A percentile compares a stretch with the other conserved stretches of the same genome.
phyloP scores from a whole-genome alignment of 2,113 vertebrate genomes.

The Cinclus mexicanus region DNA sequence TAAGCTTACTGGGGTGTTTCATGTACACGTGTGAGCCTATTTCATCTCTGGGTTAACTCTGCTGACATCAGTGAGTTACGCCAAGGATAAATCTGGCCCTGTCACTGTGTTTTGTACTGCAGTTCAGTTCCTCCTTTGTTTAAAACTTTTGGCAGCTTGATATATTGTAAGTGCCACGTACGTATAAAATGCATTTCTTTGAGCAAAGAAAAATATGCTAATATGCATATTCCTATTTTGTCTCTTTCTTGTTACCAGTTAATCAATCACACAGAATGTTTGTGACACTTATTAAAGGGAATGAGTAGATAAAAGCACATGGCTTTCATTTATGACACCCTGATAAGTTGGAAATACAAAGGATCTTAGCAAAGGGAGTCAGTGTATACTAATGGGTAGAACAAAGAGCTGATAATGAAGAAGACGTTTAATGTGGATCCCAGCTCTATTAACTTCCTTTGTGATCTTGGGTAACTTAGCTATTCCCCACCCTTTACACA shows the following conservation, averaged over 20 bases:
- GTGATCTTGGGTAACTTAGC: conserved; percentile 50
- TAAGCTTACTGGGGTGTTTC: conserved; percentile 4
- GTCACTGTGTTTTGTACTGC: conserved; percentile 3
- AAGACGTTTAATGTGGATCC: conserved; percentile 22
- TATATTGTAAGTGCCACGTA: conserved; percentile 2
- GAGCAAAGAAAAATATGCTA: conserved; percentile 46
- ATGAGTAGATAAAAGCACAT: conserved; percentile 67
- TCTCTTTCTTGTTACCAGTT: conserved; percentile 64
- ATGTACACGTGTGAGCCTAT: neutral
- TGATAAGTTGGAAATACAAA: conserved; percentile 68
- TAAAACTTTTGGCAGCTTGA: conserved; percentile 56
- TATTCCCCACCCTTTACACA: neutral
- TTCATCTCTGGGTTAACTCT: conserved; percentile 14
- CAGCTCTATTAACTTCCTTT: conserved; percentile 56
- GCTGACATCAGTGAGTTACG: conserved; percentile 26
- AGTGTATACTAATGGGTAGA: conserved; percentile 65
- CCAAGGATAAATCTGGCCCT: conserved; percentile 30
- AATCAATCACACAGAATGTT: conserved; percentile 68
- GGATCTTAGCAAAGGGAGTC: conserved; percentile 64
- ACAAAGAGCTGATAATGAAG: conserved; percentile 60
- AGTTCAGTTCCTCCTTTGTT: conserved; percentile 51
- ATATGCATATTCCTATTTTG: conserved; percentile 59
- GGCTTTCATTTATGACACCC: conserved; percentile 63
- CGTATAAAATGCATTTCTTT: neutral
- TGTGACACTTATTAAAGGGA: conserved; percentile 67